phyloP scores from a whole-genome alignment of 2,113 vertebrate genomes.

The Xyliphius kryptos region DNA sequence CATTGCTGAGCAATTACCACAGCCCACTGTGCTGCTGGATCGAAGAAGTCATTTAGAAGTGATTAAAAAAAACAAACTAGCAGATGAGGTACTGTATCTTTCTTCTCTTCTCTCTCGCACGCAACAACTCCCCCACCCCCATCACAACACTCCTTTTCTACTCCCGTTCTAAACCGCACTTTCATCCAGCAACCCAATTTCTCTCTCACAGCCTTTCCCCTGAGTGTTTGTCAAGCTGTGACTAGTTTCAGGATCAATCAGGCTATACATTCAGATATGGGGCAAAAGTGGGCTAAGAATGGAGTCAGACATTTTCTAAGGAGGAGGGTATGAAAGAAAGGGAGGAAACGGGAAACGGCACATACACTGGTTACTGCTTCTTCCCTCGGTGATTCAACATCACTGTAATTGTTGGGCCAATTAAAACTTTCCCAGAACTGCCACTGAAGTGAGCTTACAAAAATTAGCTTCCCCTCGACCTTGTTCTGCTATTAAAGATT shows the following conservation, averaged over 20 bases:
- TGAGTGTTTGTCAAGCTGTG: conserved; percentile 17
- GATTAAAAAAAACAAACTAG: conserved; percentile 37
- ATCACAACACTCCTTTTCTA: conserved; percentile 10
- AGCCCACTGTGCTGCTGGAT: conserved; percentile 7
- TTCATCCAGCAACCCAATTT: conserved; percentile 3
- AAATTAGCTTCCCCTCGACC: not conserved
- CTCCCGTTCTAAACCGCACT: conserved; percentile 31
- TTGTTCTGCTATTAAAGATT: not conserved
- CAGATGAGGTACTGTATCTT: conserved; percentile 2
- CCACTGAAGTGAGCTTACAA: conserved; percentile 3
- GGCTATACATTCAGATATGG: conserved; percentile 1
- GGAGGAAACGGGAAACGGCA: not conserved
- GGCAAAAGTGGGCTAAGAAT: conserved; percentile 1
- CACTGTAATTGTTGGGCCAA: conserved; percentile 16
- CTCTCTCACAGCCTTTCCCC: conserved; percentile 6
- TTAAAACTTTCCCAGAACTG: conserved; percentile 28
- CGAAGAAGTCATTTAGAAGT: conserved; percentile 35
- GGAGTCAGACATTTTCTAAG: not conserved
- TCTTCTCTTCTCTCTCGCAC: not conserved
- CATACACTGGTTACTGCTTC: not conserved
- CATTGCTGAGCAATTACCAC: conserved; percentile 16
- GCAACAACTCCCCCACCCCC: no score
- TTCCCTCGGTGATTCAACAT: not conserved
- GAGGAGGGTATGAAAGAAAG: conserved; percentile 1
- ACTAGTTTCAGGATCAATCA: conserved; percentile 23